Conservation (phyloP, 2,113 vertebrate genomes). For the Passer domesticus region DNA sequence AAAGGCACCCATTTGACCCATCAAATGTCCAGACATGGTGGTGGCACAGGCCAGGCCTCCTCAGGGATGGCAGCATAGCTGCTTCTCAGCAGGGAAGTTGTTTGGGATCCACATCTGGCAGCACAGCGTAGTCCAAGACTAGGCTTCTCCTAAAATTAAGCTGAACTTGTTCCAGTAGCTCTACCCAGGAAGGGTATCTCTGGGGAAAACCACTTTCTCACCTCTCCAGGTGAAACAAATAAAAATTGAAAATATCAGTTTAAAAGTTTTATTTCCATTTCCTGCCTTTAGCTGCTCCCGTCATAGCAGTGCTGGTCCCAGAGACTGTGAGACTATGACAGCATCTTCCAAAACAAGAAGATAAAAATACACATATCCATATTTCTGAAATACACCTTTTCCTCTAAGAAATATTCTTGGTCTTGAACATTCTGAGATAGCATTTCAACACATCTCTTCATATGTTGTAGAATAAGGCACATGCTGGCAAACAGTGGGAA, state of each 20-base stretch:
- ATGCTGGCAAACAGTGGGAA: background rate
- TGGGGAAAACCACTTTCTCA: background rate
- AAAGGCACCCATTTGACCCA: background rate
- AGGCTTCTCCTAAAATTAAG: background rate
- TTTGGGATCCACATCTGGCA: background rate
- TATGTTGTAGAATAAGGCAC: background rate
- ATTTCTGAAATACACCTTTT: background rate
- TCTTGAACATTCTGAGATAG: background rate
- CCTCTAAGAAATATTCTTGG: background rate
- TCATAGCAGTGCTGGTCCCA: background rate
- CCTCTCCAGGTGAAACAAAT: background rate
- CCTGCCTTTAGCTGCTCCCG: background rate
- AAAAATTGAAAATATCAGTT: background rate
- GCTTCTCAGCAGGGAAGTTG: background rate
- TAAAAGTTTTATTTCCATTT: background rate
- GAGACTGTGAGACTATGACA: background rate
- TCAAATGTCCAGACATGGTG: background rate
- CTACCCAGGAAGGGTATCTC: background rate
- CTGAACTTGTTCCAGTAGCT: background rate
- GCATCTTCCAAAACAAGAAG: background rate
- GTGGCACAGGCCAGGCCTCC: background rate
- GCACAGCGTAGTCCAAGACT: background rate
- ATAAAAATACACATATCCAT: background rate
- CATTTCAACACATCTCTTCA: background rate
- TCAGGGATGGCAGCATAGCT: background rate